Base-by-base conservation (phyloP, 2,888 invertebrate species). In the Drosophila paranaensis region DNA sequence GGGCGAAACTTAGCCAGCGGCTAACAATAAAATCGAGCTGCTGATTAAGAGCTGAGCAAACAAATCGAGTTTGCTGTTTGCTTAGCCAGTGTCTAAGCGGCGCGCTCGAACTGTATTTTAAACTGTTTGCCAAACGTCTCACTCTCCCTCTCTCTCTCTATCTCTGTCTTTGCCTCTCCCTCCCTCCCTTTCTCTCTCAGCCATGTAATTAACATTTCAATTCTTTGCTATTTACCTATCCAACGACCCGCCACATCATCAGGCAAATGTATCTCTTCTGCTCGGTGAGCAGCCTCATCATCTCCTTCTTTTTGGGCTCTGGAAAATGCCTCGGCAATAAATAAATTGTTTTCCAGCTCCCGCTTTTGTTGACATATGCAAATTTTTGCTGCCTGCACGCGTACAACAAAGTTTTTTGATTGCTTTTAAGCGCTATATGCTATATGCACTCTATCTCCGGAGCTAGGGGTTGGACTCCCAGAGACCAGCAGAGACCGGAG, bases 131-230 rank as follows among this genome's bases (percentile, higher is more conserved):
- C 42, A 39, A 64, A 8, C 53, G 53, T 40, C 63, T 14, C 60
- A 6, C 50, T 6, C 50, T 16, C 20, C 1, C 33, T 4, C 35
- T 35, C 27, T 10, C 33, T 35, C 48, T 39, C 63, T n/a, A n/a
- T n/a, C n/a, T n/a, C n/a, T n/a, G n/a, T n/a, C n/a, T n/a, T n/a
- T n/a, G n/a, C n/a, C n/a, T n/a, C 25, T 6, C 13, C 20, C 20
- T 45, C 45, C 8, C 45, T 14, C 30, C 8, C 60, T 58, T n/a
- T 42, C 39, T n/a, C 57, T 40, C 51, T 60, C 35, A 58, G 64
- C 50, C 65, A 60, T 88, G 89, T 86, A 86, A 86, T 86, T 89
- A 86, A 86, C 88, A 86, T 86, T 86, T 86, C 85, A 86, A 88
- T 88, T 84, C 80, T 66, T 58, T 65, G 68, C 48, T 73, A 57